Evolutionary conservation across 2,888 invertebrate species (phyloP).

Genomic region (Tinea semifulvella): DNA sequence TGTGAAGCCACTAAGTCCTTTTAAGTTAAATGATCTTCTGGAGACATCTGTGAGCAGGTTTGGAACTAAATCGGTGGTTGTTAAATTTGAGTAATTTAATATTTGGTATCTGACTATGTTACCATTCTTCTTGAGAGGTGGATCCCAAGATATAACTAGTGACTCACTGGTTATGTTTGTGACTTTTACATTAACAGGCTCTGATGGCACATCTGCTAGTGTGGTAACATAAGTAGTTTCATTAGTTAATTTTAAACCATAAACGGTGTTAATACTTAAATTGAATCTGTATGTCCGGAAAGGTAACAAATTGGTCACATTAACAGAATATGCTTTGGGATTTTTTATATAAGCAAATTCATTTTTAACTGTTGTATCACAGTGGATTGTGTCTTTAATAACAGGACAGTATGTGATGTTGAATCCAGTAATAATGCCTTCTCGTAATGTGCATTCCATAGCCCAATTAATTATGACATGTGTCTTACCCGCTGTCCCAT

Average conservation of each 20-base stretch:
- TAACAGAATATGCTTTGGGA: constrained; percentile 59
- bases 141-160: constrained; percentile 71
- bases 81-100: constrained; percentile 40
- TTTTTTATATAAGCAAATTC: constrained; percentile 44
- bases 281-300: constrained; percentile 78
- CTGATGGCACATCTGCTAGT: constrained; percentile 70
- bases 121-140: constrained; percentile 78
- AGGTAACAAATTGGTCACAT: constrained; percentile 72
- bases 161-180: constrained; percentile 70
- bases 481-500: constrained; percentile 44
- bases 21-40: constrained; percentile 30
- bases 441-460: constrained; percentile 77
- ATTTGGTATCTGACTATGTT: constrained; percentile 74
- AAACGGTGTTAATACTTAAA: constrained; percentile 67
- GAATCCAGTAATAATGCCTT: constrained; percentile 77
- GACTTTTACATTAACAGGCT: constrained; percentile 68
- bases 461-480: constrained; percentile 68
- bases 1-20: constrained; percentile 65
- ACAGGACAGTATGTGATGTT: constrained; percentile 78
- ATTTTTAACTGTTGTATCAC: constrained; percentile 55
- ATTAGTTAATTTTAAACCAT: constrained; percentile 48
- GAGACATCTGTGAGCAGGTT: constrained; percentile 30
- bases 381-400: constrained; percentile 58
- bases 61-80: constrained; percentile 30
- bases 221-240: constrained; percentile 73